phyloP scores from a whole-genome alignment of 2,797 vertebrate genomes.

The Chloroceryle inda region DNA sequence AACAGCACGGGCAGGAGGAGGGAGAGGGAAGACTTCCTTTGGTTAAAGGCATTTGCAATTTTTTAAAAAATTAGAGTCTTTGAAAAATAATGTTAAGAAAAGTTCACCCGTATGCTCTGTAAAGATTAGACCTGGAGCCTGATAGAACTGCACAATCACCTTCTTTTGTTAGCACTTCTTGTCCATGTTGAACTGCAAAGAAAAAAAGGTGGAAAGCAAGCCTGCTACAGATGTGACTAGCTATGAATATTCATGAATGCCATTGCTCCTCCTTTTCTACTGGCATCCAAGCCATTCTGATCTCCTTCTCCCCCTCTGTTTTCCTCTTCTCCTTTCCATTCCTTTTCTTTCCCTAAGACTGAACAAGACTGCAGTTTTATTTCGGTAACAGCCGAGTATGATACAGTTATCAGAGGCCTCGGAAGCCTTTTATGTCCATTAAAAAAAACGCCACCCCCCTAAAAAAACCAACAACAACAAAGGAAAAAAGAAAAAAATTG shows the following conservation, averaged over 20 bases:
- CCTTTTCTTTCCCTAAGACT: slow-evolving; percentile 81
- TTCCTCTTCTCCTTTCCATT: slow-evolving; percentile 59
- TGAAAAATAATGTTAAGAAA: neutral
- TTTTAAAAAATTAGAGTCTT: neutral
- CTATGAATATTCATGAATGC: slow-evolving; percentile 94
- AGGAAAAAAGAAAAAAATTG: slow-evolving; percentile 81
- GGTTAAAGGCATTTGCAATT: slow-evolving; percentile 23
- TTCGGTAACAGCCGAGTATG: slow-evolving; percentile 84
- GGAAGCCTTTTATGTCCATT: slow-evolving; percentile 77
- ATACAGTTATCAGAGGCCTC: slow-evolving; percentile 83
- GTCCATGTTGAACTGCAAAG: slow-evolving; percentile 73
- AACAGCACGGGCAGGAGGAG: neutral
- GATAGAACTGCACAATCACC: slow-evolving; percentile 52
- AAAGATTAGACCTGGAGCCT: slow-evolving; percentile 57
- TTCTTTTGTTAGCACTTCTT: slow-evolving; percentile 78
- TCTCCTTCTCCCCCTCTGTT: slow-evolving; percentile 58
- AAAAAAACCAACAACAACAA: slow-evolving; percentile 35
- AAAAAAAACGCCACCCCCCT: slow-evolving; percentile 41
- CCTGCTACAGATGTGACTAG: slow-evolving; percentile 92
- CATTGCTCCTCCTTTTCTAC: slow-evolving; percentile 85
- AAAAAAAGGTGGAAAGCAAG: slow-evolving; percentile 85
- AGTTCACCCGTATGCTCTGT: slow-evolving; percentile 55
- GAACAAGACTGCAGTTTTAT: slow-evolving; percentile 88
- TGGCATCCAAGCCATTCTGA: slow-evolving; percentile 85
- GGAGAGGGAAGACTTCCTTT: slow-evolving; percentile 38